These are phyloP conservation scores for Ispidina lecontei DNA, from an alignment of 2,797 vertebrate genomes.

Conservation along the genomic window DNA sequence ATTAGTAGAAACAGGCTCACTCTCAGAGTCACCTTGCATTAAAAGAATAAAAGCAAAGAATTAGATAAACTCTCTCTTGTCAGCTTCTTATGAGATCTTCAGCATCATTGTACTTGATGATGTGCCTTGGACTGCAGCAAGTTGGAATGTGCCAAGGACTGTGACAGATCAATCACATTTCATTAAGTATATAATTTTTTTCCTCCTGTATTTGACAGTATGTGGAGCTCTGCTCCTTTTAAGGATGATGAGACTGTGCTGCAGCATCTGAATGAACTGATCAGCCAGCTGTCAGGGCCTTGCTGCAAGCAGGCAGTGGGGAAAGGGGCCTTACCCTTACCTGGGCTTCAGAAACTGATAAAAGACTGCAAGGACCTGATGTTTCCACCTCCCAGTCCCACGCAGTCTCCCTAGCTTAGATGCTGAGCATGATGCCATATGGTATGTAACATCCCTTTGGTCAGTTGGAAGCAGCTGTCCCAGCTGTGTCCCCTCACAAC, in stretches of 20 bases:
- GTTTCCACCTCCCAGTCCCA: background rate
- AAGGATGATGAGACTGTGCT: constrained; percentile 25
- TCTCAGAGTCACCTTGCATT: background rate
- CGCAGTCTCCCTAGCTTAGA: background rate
- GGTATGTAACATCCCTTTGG: background rate
- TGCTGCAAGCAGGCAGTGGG: background rate
- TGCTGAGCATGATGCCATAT: background rate
- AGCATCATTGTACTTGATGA: constrained; percentile 8
- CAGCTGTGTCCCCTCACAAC: background rate
- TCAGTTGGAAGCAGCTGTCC: background rate
- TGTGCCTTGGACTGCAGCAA: constrained; percentile 42
- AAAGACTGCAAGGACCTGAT: background rate
- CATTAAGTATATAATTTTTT: constrained; percentile 41
- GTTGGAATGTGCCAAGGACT: constrained; percentile 23
- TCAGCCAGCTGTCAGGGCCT: constrained; percentile 38
- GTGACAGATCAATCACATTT: constrained; percentile 53
- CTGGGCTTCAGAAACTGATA: background rate
- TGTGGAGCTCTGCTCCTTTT: constrained; percentile 51
- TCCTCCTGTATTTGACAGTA: constrained; percentile 35
- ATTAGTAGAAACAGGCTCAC: background rate
- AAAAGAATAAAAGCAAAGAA: constrained; percentile 1
- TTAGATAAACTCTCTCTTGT: background rate
- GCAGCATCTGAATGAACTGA: constrained; percentile 37
- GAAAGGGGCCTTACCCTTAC: background rate
- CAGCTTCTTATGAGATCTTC: background rate